A percentile compares a stretch with the other conserved stretches of the same genome.
phyloP scores from a whole-genome alignment of 2,797 vertebrate species.

The Perodicticus potto region DNA sequence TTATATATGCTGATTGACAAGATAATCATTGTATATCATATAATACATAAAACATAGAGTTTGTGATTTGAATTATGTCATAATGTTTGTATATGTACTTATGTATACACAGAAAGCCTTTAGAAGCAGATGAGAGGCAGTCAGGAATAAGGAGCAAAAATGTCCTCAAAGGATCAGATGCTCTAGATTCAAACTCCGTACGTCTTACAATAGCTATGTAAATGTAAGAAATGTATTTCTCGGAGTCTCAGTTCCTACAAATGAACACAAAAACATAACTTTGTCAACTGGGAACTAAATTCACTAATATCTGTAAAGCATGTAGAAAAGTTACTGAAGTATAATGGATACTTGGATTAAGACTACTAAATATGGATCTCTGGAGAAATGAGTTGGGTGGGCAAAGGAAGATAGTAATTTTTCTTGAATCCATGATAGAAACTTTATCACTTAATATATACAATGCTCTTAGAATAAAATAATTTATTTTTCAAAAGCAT shows the following conservation, averaged over 20 bases:
- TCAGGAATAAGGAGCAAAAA: background rate
- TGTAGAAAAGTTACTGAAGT: background rate
- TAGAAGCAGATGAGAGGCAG: background rate
- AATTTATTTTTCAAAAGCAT: background rate
- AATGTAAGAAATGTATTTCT: background rate
- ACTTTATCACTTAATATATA: background rate
- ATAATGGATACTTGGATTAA: background rate
- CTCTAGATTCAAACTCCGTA: background rate
- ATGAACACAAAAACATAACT: background rate
- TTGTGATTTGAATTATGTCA: background rate
- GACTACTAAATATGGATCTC: background rate
- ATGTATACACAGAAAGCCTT: background rate
- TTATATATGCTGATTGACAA: background rate
- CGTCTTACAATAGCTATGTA: background rate
- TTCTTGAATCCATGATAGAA: background rate
- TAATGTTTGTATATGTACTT: background rate
- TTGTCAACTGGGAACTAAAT: background rate
- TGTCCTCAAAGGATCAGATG: background rate
- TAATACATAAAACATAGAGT: background rate
- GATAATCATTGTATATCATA: background rate
- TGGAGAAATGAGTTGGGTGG: background rate
- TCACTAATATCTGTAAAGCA: background rate
- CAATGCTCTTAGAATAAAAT: background rate
- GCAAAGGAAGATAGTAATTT: background rate
- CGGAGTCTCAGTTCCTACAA: background rate